A percentile compares a stretch with the other conserved stretches of the same genome.
These are phyloP conservation scores for Aphaenogaster ashmeadi DNA, from an alignment of 1,140 invertebrate species.

Conservation along the genomic window DNA sequence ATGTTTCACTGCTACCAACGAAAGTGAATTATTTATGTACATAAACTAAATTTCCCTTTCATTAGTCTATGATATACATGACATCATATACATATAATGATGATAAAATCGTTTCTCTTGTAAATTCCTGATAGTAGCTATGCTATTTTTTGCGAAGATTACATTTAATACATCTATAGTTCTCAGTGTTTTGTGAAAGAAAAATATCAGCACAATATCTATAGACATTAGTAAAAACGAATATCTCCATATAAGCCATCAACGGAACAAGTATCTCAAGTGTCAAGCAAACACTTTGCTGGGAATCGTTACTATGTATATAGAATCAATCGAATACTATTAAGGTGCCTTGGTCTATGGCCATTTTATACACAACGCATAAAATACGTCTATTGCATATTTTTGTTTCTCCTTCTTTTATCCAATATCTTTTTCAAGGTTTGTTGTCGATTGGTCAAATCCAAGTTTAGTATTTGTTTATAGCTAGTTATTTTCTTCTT, in stretches of 20 bases:
- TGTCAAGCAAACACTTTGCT: neutral
- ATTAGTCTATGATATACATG: neutral
- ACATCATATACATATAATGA: slow-evolving; percentile 12
- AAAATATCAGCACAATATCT: neutral
- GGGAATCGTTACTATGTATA: slow-evolving; percentile 15
- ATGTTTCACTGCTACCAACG: neutral
- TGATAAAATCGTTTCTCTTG: neutral
- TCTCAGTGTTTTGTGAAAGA: neutral
- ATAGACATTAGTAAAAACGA: neutral
- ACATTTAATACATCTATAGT: neutral
- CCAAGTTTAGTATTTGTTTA: neutral
- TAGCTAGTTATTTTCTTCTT: neutral
- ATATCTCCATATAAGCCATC: neutral
- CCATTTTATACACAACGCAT: neutral
- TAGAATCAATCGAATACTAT: slow-evolving; percentile 24
- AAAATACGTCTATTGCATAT: neutral
- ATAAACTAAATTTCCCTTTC: neutral
- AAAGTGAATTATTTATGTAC: slow-evolving; percentile 18
- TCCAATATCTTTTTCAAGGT: slow-evolving; percentile 25
- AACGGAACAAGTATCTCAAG: neutral
- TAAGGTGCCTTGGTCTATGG: slow-evolving; percentile 34
- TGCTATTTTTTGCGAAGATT: slow-evolving; percentile 4
- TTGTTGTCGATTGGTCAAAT: neutral
- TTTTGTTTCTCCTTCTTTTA: slow-evolving; percentile 27
- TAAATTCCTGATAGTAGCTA: neutral